Conservation (phyloP, 2,113 vertebrate genomes). For the Oenanthe oenanthe region DNA sequence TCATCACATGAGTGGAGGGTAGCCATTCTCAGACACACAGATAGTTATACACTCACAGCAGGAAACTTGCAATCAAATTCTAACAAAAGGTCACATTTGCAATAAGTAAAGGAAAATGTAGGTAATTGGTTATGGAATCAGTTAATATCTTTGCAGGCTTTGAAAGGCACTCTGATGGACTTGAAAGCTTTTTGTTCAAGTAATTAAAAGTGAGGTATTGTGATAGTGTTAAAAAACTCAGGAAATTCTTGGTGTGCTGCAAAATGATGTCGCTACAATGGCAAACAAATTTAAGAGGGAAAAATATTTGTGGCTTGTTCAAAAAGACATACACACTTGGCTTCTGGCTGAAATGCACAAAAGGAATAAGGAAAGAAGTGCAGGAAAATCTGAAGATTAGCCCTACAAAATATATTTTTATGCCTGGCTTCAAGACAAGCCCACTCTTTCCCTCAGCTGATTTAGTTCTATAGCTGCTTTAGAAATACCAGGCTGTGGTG, state of each 20-base stretch:
- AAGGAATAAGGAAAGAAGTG: not conserved
- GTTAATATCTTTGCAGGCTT: constrained; percentile 79
- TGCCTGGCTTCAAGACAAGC: not conserved
- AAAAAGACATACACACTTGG: accelerated
- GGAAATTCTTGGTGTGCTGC: not conserved
- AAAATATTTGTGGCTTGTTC: not conserved
- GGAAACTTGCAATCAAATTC: constrained; percentile 90
- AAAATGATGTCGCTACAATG: not conserved
- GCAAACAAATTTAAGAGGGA: not conserved
- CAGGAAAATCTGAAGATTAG: not conserved
- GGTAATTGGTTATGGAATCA: constrained; percentile 92
- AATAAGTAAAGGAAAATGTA: constrained; percentile 86
- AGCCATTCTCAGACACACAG: constrained; percentile 67
- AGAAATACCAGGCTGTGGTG: not conserved
- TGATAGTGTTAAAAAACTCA: constrained; percentile 55
- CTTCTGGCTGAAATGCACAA: not conserved
- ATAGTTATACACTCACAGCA: constrained; percentile 74
- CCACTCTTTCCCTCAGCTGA: not conserved
- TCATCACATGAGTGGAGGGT: constrained; percentile 78
- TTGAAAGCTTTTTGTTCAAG: constrained; percentile 83
- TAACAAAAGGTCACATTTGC: constrained; percentile 99
- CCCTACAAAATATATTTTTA: not conserved
- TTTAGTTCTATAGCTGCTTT: accelerated
- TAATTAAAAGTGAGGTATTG: constrained; percentile 88
- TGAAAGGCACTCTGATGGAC: constrained; percentile 84